A percentile compares a stretch with the other conserved stretches of the same genome.
phyloP scores from a whole-genome alignment of 2,113 vertebrate genomes.

The Danionella cerebrum region DNA sequence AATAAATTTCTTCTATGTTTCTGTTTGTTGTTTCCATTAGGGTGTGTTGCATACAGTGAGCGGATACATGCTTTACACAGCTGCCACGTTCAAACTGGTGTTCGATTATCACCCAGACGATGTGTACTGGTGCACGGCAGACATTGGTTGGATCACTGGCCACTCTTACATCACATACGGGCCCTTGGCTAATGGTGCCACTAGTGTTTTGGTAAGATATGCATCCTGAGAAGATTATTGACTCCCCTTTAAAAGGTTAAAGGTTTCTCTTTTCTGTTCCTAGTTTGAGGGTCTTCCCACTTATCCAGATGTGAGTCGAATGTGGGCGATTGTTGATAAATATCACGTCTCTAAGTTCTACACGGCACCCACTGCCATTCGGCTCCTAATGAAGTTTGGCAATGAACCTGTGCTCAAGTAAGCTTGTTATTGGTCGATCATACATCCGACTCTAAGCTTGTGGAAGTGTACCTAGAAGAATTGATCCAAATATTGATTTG shows the following conservation, averaged over 20 bases:
- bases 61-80: slow-evolving; percentile 90
- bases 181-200: slow-evolving; percentile 87
- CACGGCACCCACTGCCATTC: slow-evolving; percentile 92
- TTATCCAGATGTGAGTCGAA: slow-evolving; percentile 79
- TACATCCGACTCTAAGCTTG: too few relatives aligned
- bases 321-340: slow-evolving; percentile 91
- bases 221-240: background rate
- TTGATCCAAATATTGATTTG: too few relatives aligned
- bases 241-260: background rate
- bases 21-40: slow-evolving; percentile 47
- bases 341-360: slow-evolving; percentile 95
- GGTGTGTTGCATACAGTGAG: slow-evolving; percentile 88
- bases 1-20: background rate
- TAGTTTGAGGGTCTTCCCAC: slow-evolving; percentile 98
- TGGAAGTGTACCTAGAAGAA: too few relatives aligned
- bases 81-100: slow-evolving; percentile 87
- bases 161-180: slow-evolving; percentile 95
- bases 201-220: slow-evolving; percentile 82
- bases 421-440: too few relatives aligned
- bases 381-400: slow-evolving; percentile 92
- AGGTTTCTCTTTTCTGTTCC: background rate
- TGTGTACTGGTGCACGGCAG: slow-evolving; percentile 95
- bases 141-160: slow-evolving; percentile 96
- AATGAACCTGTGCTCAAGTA: slow-evolving; percentile 86
- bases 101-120: slow-evolving; percentile 88